Base-by-base conservation (phyloP, 2,113 vertebrate species). In the Crypturellus undulatus region DNA sequence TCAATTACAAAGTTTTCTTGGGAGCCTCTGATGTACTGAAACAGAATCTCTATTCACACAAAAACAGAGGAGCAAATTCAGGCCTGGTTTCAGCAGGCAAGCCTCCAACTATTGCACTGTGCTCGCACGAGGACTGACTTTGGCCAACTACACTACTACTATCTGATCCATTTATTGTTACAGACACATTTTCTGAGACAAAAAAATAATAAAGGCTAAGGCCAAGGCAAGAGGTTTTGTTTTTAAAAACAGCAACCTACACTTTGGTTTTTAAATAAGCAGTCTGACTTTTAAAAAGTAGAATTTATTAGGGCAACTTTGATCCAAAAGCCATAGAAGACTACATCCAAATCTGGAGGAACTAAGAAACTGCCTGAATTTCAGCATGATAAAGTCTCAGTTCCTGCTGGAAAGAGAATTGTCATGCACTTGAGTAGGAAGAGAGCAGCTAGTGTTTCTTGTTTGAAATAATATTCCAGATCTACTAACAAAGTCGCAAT, bases 1-100 rank as follows among this genome's bases (percentile, higher is more conserved):
- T 84, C 43, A 90, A 79, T 90, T 90, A 84, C 54, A 42, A 70
- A 76, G 63, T 95, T 94, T 93, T 75, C 81, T 90, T 58, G 93
- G 62, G 83, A 9, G 0, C 45, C 69, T 90, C 69, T 69, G 65
- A 92, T 65, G n/a, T 38, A 54, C 62, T 79, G 80, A 89, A 93
- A 89, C 40, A 54, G 92, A 90, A 87, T 72, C 54, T 65, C 62
- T 59, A 9, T 47, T 93, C 43, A 62, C 73, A 34, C 4, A 4
- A 75, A 0, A 1, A 51, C 1, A 89, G 88, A 90, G 73, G 67
- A 68, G 36, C 72, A 82, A 76, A 81, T 54, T 78, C 77, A 86
- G 72, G 8, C 69, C 52, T 36, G 6, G 34, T 43, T 58, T 65
- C 40, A 77, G 75, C 3, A 89, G 89, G 87, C 82, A 15, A 2